Percentiles rank a stretch among this genome's conserved stretches.
Conservation (phyloP, 2,113 vertebrate genomes). For the Porphyrio hochstetteri region DNA sequence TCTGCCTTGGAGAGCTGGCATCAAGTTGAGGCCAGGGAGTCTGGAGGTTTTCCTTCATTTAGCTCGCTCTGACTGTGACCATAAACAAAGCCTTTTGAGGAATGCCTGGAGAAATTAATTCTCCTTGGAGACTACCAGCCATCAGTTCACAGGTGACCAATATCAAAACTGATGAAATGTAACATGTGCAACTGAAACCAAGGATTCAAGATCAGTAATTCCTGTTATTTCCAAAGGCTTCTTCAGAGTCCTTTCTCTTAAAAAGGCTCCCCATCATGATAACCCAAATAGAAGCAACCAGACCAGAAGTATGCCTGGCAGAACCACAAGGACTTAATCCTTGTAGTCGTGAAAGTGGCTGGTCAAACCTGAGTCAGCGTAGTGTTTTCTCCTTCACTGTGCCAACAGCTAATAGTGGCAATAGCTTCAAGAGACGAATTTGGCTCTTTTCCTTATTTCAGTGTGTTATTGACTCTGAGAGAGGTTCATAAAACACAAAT, state of each 20-base stretch:
- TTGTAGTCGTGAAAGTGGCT: background rate
- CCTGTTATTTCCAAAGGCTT: background rate
- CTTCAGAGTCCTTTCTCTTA: background rate
- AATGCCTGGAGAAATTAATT: background rate
- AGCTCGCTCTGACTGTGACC: background rate
- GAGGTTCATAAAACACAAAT: background rate
- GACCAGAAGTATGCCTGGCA: background rate
- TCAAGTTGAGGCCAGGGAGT: background rate
- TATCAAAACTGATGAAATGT: background rate
- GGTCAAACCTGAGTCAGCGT: background rate
- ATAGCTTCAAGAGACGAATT: background rate
- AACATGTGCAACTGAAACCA: background rate
- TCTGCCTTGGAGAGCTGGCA: background rate
- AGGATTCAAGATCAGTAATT: background rate
- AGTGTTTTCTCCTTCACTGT: background rate
- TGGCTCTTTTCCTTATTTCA: background rate
- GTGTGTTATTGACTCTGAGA: background rate
- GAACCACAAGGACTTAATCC: background rate
- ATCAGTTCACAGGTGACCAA: background rate
- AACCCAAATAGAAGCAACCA: background rate
- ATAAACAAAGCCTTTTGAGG: background rate
- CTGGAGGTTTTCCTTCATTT: background rate
- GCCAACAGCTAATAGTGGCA: background rate
- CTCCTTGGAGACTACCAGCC: background rate
- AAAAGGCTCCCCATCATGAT: background rate